phyloP scores from a whole-genome alignment of 2,113 vertebrate genomes.

The Phalacrocorax brasilianus region DNA sequence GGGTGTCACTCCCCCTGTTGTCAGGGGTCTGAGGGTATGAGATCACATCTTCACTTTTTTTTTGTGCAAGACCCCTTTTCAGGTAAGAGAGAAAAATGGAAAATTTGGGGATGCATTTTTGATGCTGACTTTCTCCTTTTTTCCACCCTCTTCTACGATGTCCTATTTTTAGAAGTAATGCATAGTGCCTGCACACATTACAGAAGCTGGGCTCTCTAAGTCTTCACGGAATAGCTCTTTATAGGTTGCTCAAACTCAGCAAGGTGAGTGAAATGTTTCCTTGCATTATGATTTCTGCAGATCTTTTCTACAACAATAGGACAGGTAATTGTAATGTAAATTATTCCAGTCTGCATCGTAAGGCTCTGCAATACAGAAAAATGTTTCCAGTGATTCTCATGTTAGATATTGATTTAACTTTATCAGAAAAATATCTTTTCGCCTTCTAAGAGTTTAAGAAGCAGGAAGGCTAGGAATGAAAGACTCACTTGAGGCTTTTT shows the following conservation, averaged over 20 bases:
- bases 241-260: background rate
- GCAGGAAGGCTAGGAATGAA: background rate
- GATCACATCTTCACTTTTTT: background rate
- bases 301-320: background rate
- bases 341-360: background rate
- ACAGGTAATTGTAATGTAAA: constrained; percentile 17
- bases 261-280: background rate
- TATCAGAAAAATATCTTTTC: background rate
- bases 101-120: background rate
- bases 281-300: background rate
- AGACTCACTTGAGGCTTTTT: background rate
- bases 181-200: background rate
- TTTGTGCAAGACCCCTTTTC: background rate
- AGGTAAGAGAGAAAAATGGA: background rate
- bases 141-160: background rate
- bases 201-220: background rate
- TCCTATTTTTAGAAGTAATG: background rate
- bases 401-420: background rate
- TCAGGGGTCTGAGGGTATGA: background rate
- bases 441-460: background rate
- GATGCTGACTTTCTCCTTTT: background rate
- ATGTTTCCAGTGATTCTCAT: background rate
- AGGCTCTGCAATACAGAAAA: background rate
- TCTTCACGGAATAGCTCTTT: background rate
- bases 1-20: background rate